Evolutionary conservation across 2,797 vertebrate genomes (phyloP), one percentile per base, ranked within the genome.

Genomic region (Uromys caudimaculatus): DNA sequence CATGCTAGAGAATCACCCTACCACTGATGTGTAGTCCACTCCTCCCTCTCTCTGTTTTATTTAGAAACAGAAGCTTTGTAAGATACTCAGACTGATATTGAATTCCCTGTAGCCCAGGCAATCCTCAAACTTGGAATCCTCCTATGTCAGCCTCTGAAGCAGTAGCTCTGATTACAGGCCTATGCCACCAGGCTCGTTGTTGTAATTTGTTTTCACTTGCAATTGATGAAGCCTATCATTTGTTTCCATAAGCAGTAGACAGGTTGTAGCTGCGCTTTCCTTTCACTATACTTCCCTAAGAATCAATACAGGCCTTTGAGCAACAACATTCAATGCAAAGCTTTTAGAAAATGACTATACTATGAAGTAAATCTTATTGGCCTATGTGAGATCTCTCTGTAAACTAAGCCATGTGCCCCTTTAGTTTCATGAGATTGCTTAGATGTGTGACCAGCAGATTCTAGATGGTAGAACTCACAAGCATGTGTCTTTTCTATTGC

Each of bases 331-430:
- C 47, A 93, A 89, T 29, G 56, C 89, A 85, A 89, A 7, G 19
- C 64, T 90, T 90, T 95, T 93, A 32, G 24, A 92, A 35, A 5
- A 64, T 95, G 62, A 21, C n/a, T 71, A 71, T 71, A 44, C 32
- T 97, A n/a, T 56, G 69, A 35, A 93, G 23, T 9, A 93, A 86
- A 35, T 93, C 24, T 88, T 16, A 92, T 4, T 93, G 62, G 11
- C 35, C 35, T 78, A 4, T 19, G n/a, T 86, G 60, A 50, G 32
- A 47, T 76, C 6, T 83, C 17, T 64, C 14, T 91, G 32, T 41
- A 95, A n/a, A 38, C 14, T 92, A 6, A 86, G 27, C 90, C 32
- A 9, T 95, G 1, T 85, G 52, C 32, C 85, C 62, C 0, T 67
- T 94, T 67, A 91, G 56, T 14, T 93, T 47, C 52, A 29, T 83